These are phyloP conservation scores for Tenebrosternarchus preto DNA, from an alignment of 2,113 vertebrate genomes.

Conservation along the genomic window DNA sequence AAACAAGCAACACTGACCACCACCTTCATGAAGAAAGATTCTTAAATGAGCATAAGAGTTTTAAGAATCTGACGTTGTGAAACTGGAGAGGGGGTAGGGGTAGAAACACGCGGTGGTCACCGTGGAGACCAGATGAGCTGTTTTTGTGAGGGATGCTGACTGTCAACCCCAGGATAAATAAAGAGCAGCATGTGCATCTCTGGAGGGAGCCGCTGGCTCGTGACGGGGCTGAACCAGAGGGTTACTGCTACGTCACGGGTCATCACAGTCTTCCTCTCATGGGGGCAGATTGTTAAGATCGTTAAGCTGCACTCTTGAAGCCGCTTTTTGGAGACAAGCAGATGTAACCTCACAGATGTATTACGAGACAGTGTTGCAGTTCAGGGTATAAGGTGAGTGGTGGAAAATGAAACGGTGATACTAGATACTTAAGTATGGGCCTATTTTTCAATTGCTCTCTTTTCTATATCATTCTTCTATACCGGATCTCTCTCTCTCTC, in stretches of 20 bases:
- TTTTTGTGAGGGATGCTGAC: slow-evolving; percentile 48
- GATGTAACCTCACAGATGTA: slow-evolving; percentile 56
- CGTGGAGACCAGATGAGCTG: slow-evolving; percentile 42
- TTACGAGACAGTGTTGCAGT: slow-evolving; percentile 24
- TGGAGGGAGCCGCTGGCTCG: slow-evolving; percentile 43
- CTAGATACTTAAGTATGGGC: background rate
- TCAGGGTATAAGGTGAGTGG: background rate
- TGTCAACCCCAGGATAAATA: slow-evolving; percentile 53
- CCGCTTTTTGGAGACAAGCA: slow-evolving; percentile 43
- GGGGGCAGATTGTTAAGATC: slow-evolving; percentile 30
- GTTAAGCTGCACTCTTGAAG: no score
- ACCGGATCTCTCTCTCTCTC: background rate
- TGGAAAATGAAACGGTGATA: background rate
- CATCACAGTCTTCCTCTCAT: slow-evolving; percentile 39
- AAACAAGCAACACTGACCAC: background rate
- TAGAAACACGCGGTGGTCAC: slow-evolving; percentile 35
- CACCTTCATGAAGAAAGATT: background rate
- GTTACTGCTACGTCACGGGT: slow-evolving; percentile 51
- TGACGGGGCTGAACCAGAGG: slow-evolving; percentile 51
- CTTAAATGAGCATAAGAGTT: slow-evolving; percentile 2
- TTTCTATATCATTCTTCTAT: background rate
- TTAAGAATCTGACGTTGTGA: slow-evolving; percentile 57
- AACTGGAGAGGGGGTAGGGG: slow-evolving; percentile 37
- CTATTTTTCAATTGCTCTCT: background rate
- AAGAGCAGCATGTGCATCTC: slow-evolving; percentile 43